phyloP scores from a whole-genome alignment of 92 coral and sea anemone species.

The Zoanthus sansibaricus region DNA sequence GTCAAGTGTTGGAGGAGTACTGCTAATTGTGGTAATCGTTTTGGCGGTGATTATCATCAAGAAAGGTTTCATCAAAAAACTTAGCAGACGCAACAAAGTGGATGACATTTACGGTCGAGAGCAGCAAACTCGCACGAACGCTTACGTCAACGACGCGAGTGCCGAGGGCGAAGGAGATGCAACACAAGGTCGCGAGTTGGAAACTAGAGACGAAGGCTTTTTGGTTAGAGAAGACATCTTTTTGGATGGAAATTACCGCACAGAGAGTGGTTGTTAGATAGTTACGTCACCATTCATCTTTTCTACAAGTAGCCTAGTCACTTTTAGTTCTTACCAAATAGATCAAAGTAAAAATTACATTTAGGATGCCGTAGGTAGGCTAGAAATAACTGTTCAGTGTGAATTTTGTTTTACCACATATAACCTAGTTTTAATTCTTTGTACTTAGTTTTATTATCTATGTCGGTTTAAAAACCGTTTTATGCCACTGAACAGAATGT shows the following conservation, averaged over 20 bases:
- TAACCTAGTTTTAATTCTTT: too few relatives aligned
- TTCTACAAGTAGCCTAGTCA: too few relatives aligned
- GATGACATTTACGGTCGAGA: constrained; percentile 57
- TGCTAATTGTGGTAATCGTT: constrained; percentile 42
- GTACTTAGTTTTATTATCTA: too few relatives aligned
- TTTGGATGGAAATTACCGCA: neutral
- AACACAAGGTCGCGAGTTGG: neutral
- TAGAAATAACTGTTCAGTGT: too few relatives aligned
- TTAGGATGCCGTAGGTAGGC: too few relatives aligned
- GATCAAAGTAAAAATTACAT: too few relatives aligned
- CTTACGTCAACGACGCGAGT: constrained; percentile 43
- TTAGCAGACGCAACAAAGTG: constrained; percentile 65
- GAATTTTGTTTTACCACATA: too few relatives aligned
- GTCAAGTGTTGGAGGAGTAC: constrained; percentile 52
- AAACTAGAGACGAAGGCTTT: constrained; percentile 22
- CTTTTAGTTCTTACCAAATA: too few relatives aligned
- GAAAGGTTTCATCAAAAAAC: constrained; percentile 53
- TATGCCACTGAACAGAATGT: too few relatives aligned
- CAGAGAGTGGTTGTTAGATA: constrained; percentile 17
- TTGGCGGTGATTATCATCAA: constrained; percentile 55
- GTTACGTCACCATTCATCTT: too few relatives aligned
- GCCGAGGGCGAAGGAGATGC: constrained; percentile 2
- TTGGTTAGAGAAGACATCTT: constrained; percentile 11
- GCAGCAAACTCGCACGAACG: constrained; percentile 39
- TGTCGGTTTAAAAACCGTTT: too few relatives aligned